These are phyloP conservation scores for Zelostemma sp. DNA, from an alignment of 1,140 invertebrate species.

Conservation along the genomic window DNA sequence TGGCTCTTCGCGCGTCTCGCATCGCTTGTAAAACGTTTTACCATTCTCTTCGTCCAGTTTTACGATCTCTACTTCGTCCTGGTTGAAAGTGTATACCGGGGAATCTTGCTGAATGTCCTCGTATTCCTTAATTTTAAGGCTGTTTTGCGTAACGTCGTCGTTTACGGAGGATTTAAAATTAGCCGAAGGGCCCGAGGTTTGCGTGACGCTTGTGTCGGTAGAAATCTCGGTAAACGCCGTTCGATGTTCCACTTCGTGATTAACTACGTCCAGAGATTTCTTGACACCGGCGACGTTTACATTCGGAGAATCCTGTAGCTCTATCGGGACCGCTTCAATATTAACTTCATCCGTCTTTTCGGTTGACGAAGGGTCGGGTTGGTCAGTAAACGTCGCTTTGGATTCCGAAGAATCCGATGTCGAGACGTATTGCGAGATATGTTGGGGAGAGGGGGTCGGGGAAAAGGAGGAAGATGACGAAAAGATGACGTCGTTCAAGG, in stretches of 20 bases:
- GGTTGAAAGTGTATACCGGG: conserved; percentile 51
- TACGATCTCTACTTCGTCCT: conserved; percentile 69
- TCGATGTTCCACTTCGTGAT: background rate
- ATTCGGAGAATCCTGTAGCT: too few species aligned
- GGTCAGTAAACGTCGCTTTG: too few species aligned
- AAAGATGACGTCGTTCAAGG: conserved; percentile 2
- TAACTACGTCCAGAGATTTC: background rate
- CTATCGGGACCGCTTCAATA: background rate
- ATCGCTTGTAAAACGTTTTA: conserved; percentile 10
- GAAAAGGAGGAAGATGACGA: conserved; percentile 8
- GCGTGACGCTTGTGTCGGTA: too few species aligned
- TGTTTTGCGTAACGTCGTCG: background rate
- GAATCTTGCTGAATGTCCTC: conserved; percentile 57
- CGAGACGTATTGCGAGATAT: conserved; percentile 14
- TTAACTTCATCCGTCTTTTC: background rate
- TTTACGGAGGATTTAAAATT: background rate
- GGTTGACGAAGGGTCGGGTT: background rate
- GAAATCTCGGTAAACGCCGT: background rate
- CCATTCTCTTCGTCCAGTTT: conserved; percentile 49
- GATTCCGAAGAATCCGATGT: background rate
- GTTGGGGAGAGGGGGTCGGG: background rate
- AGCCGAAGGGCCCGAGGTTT: too few species aligned
- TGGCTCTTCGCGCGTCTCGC: conserved; percentile 7
- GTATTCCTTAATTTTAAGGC: conserved; percentile 8
- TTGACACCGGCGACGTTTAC: too few species aligned